Percentiles rank a stretch among this genome's conserved stretches.
Conservation (phyloP, 2,113 vertebrate species). For the Pongo abelii region DNA sequence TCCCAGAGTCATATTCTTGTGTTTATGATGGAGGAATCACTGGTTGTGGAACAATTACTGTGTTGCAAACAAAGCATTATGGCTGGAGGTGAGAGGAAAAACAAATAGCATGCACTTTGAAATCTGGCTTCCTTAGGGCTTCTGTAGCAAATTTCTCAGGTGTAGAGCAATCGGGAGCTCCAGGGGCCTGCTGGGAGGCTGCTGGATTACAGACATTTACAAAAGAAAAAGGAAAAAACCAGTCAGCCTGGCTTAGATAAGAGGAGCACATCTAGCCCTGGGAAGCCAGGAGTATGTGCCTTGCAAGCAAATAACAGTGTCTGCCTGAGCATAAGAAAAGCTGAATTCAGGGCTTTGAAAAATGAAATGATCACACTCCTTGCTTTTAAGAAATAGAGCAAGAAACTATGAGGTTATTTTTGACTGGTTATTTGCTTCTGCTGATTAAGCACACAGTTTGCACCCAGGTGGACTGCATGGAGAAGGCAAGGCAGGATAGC, state of each 20-base stretch:
- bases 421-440: constrained; percentile 4
- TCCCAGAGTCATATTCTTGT: not conserved
- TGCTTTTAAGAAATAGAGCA: constrained; percentile 26
- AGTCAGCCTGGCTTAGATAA: constrained; percentile 26
- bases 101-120: not conserved
- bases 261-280: not conserved
- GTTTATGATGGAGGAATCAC: constrained; percentile 40
- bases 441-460: not conserved
- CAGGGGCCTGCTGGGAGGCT: constrained; percentile 14
- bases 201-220: constrained; percentile 22
- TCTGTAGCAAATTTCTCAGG: constrained; percentile 10
- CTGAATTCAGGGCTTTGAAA: not conserved
- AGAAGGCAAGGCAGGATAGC: not conserved
- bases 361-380: not conserved
- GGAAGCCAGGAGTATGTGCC: constrained; percentile 19
- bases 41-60: constrained; percentile 36
- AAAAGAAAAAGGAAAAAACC: not conserved
- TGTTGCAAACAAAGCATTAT: constrained; percentile 30
- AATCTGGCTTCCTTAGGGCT: not conserved
- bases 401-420: constrained; percentile 20
- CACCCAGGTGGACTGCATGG: not conserved
- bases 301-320: constrained; percentile 24
- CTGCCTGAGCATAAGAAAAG: not conserved
- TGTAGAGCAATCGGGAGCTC: not conserved
- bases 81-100: constrained; percentile 25